These are phyloP conservation scores for Maniola jurtina DNA, from an alignment of 1,140 invertebrate species.

Conservation along the genomic window DNA sequence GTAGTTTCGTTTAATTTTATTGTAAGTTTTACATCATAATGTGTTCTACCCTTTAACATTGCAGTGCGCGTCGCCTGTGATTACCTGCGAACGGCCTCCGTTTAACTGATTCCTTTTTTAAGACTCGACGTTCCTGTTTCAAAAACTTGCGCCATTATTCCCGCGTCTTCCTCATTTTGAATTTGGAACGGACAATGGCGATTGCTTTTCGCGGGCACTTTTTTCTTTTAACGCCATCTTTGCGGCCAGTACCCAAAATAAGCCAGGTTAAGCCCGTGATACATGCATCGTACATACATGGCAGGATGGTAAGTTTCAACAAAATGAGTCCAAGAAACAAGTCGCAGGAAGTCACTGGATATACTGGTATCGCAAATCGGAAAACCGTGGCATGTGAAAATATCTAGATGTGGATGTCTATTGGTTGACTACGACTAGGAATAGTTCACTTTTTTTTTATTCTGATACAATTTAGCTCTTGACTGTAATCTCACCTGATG, in stretches of 20 bases:
- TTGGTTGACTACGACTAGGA: too few relatives aligned
- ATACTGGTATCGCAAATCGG: too few relatives aligned
- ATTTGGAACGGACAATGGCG: constrained; percentile 70
- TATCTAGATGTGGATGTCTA: too few relatives aligned
- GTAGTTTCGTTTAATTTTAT: not conserved
- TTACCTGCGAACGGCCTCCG: constrained; percentile 72
- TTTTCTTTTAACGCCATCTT: constrained; percentile 38
- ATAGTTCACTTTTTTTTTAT: too few relatives aligned
- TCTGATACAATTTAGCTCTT: too few relatives aligned
- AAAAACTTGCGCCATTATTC: constrained; percentile 70
- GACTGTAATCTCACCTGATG: too few relatives aligned
- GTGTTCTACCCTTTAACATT: constrained; percentile 39
- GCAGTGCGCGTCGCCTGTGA: constrained; percentile 65
- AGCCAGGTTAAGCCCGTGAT: constrained; percentile 38
- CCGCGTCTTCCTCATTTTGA: constrained; percentile 71
- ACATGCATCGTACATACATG: too few relatives aligned
- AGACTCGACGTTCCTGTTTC: constrained; percentile 72
- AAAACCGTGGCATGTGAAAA: too few relatives aligned
- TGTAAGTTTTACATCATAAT: constrained; percentile 3
- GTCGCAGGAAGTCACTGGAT: too few relatives aligned
- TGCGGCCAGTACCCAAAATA: constrained; percentile 50
- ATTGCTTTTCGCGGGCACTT: constrained; percentile 49
- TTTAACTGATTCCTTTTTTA: constrained; percentile 74
- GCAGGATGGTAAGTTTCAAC: too few relatives aligned
- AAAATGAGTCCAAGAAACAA: too few relatives aligned